Evolutionary conservation across 1,140 invertebrate species (phyloP).

Genomic region (Cydia strobilella): DNA sequence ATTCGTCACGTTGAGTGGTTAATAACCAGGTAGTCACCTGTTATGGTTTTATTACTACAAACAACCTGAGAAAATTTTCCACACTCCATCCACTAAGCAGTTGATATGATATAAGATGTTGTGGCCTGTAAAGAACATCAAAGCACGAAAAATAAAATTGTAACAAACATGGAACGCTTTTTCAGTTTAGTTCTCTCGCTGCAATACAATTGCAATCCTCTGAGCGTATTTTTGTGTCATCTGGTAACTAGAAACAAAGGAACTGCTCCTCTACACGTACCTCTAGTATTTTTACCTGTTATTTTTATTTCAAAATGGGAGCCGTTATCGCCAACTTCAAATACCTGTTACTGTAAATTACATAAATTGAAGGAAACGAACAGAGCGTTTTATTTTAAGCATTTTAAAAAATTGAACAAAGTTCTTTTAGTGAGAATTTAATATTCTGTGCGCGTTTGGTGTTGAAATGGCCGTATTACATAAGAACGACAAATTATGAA

Average conservation of each 20-base stretch:
- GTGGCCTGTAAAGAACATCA: no score
- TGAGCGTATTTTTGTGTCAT: background rate
- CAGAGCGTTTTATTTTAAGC: background rate
- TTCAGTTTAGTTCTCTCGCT: background rate
- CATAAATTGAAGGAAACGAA: slow-evolving; percentile 15
- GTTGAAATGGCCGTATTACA: background rate
- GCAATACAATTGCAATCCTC: slow-evolving; percentile 3
- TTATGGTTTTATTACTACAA: no score
- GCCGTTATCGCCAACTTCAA: slow-evolving; percentile 10
- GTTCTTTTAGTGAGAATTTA: background rate
- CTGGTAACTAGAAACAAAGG: slow-evolving; percentile 9
- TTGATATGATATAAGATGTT: no score
- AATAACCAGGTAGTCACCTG: no score
- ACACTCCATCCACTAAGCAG: no score
- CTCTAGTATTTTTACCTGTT: background rate
- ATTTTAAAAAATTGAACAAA: background rate
- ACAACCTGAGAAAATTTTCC: no score
- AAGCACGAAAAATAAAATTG: no score
- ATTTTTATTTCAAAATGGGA: slow-evolving; percentile 12
- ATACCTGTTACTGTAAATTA: background rate
- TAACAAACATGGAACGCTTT: background rate
- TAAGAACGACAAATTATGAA: background rate
- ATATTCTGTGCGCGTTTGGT: background rate
- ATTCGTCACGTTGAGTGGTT: no score
- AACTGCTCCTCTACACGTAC: background rate